Evolutionary conservation across 30 jellyfish, hydroid and myxozoan genomes (phyloP), one percentile per base, ranked within the genome.

Genomic region (Hydractinia symbiolongicarpus): DNA sequence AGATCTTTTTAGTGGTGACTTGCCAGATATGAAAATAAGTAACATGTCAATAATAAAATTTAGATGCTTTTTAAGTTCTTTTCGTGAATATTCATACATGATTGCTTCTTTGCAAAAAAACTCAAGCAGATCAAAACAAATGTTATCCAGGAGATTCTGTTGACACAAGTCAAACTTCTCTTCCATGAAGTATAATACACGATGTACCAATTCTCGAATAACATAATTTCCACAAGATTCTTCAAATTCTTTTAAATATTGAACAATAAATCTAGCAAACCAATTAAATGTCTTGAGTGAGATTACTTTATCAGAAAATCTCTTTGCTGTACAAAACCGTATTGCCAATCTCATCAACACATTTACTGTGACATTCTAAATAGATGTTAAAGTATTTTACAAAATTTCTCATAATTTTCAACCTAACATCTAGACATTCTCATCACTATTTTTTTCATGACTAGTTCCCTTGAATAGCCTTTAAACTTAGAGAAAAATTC

Each of bases 221-320:
- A 72, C 44, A 72, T 61, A 21, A 9, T 10, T 30, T 19, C 81
- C 81, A 72, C 81, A 72, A 30, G n/a, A 50, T 50, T 19, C 56
- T 72, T 72, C 81, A 21, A 19, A 19, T 8, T 19, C 9, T 6
- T 72, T 30, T 8, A 72, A 72, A 50, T 50, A 21, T 8, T 50
- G 49, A 8, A 72, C 16, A 30, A 72, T 16, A 72, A 72, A 72
- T 21, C 9, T 8, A 7, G 61, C 81, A 72, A 72, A 72, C 44
- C 67, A 72, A 15, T 19, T 21, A 50, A 21, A 72, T 50, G 81
- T 21, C 13, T 61, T 57, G 2, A 72, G 50, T 30, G 11, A 72
- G 0, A 61, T 21, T 54, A 72, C 4, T 19, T 72, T 72, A 54
- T 19, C 53, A 8, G 53, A 17, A 8, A 21, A 30, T 54, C 53